phyloP scores from a whole-genome alignment of 2,888 invertebrate genomes.

The Cantharis nigra region DNA sequence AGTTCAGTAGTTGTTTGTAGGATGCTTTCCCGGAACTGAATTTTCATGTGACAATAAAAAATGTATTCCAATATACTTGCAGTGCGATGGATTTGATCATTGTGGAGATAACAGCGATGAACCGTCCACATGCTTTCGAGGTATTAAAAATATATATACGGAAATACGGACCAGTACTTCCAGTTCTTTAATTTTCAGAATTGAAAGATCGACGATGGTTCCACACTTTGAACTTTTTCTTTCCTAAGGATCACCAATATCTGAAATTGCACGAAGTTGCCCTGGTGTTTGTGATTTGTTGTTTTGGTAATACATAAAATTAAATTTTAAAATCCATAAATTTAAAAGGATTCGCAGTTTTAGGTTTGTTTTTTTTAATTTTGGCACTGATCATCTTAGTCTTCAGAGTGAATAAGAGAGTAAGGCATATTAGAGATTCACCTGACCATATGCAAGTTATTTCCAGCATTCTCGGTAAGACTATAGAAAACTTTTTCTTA shows the following conservation, averaged over 20 bases:
- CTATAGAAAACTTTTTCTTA: conserved; percentile 9
- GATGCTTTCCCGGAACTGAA: conserved; percentile 69
- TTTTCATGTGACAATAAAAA: conserved; percentile 73
- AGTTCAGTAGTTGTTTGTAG: conserved; percentile 50
- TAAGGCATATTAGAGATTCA: conserved; percentile 66
- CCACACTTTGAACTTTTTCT: conserved; percentile 73
- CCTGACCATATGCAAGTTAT: conserved; percentile 71
- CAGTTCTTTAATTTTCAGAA: conserved; percentile 48
- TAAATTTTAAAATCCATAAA: background rate
- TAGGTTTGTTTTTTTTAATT: conserved; percentile 64
- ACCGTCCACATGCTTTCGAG: conserved; percentile 62
- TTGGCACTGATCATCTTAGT: conserved; percentile 66
- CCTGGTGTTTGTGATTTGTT: conserved; percentile 66
- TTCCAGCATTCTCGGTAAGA: conserved; percentile 64
- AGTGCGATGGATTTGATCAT: conserved; percentile 78
- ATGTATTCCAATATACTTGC: conserved; percentile 68
- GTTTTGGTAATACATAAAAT: conserved; percentile 55
- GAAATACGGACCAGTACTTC: background rate
- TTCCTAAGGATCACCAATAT: conserved; percentile 69
- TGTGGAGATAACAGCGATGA: conserved; percentile 77
- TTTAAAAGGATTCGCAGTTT: conserved; percentile 24
- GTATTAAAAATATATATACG: conserved; percentile 40
- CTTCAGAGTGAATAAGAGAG: conserved; percentile 66
- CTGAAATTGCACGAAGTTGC: conserved; percentile 69
- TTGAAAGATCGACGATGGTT: conserved; percentile 65